These are phyloP conservation scores for Heliopora coerulea DNA, from an alignment of 92 coral and sea anemone genomes.

Conservation along the genomic window DNA sequence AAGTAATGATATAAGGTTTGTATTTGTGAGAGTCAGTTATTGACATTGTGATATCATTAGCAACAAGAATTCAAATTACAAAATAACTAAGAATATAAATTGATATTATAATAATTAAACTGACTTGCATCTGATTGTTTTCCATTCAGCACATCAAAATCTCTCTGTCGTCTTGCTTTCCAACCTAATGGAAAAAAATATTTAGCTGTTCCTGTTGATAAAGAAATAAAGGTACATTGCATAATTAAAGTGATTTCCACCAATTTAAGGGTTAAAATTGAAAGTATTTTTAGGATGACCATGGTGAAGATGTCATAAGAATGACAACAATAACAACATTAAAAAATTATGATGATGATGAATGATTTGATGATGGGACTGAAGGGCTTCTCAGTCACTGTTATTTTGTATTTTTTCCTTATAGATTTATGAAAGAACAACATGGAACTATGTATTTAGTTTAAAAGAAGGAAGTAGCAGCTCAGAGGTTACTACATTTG, in stretches of 20 bases:
- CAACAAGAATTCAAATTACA: too few relatives aligned
- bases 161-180: constrained; percentile 82
- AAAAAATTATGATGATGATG: too few relatives aligned
- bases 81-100: too few relatives aligned
- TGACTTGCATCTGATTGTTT: neutral
- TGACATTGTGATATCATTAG: too few relatives aligned
- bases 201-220: constrained; percentile 86
- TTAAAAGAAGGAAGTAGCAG: constrained; percentile 56
- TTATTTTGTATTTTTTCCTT: neutral
- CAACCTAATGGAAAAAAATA: constrained; percentile 94
- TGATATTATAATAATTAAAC: neutral
- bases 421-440: constrained; percentile 79
- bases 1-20: constrained; percentile 84
- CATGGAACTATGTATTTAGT: constrained; percentile 71
- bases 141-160: constrained; percentile 62
- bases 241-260: neutral
- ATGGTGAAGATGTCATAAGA: too few relatives aligned
- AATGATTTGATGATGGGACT: too few relatives aligned
- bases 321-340: too few relatives aligned
- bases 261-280: neutral
- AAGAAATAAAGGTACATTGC: constrained; percentile 63
- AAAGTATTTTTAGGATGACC: neutral
- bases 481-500: constrained; percentile 83
- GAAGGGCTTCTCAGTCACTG: too few relatives aligned
- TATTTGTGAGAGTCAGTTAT: neutral